These are phyloP conservation scores for Calameuta pallipes DNA, from an alignment of 2,888 invertebrate species.

Conservation along the genomic window DNA sequence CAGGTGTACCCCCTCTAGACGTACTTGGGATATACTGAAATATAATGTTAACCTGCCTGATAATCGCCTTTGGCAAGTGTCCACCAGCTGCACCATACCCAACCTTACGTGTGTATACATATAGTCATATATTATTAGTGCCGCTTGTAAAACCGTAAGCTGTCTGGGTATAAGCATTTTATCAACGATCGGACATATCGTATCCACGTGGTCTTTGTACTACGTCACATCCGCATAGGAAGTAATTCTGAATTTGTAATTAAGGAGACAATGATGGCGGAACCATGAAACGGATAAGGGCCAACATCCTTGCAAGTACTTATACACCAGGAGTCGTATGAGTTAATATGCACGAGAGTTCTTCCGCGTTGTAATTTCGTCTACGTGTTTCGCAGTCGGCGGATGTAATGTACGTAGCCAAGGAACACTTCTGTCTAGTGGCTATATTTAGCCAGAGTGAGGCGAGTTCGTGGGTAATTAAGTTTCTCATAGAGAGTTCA, in stretches of 20 bases:
- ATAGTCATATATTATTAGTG: conserved; percentile 4
- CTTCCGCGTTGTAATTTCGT: conserved; percentile 30
- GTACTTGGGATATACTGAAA: background rate
- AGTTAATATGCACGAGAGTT: conserved; percentile 25
- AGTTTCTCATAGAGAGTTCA: background rate
- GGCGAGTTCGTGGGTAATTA: background rate
- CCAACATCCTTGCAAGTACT: conserved; percentile 12
- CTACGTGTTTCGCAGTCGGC: conserved; percentile 15
- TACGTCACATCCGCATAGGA: conserved; percentile 58
- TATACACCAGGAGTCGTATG: conserved; percentile 11
- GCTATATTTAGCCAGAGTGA: background rate
- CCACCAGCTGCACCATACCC: conserved; percentile 32
- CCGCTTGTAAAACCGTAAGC: background rate
- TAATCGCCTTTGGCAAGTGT: conserved; percentile 32
- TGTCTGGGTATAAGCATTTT: conserved; percentile 32
- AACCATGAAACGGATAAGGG: conserved; percentile 41
- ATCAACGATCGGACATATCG: conserved; percentile 30
- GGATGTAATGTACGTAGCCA: conserved; percentile 5
- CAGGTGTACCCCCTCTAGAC: background rate
- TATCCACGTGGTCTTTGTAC: conserved; percentile 4
- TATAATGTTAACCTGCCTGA: conserved; percentile 8
- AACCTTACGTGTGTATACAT: background rate
- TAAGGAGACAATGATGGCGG: conserved; percentile 53
- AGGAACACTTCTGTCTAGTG: background rate
- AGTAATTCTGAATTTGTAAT: conserved; percentile 60